phyloP scores from a whole-genome alignment of 2,113 vertebrate genomes.

The Laticauda colubrina region DNA sequence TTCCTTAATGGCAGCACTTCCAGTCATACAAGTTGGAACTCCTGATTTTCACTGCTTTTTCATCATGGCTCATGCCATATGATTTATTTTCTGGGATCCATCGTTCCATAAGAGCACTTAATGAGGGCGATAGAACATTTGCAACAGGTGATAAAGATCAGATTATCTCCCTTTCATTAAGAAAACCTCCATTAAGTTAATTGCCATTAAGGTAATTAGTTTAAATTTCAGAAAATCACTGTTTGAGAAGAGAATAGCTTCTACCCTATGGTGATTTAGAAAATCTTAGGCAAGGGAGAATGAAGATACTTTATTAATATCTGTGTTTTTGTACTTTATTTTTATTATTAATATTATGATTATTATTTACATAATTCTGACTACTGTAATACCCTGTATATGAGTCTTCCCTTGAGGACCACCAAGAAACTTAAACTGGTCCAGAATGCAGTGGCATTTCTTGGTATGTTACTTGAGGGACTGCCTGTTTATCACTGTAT shows the following conservation, averaged over 20 bases:
- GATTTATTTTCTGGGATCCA: background rate
- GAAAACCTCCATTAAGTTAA: background rate
- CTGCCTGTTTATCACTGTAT: background rate
- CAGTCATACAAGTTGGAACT: background rate
- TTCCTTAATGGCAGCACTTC: background rate
- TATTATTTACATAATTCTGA: background rate
- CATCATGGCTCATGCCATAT: background rate
- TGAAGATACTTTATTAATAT: background rate
- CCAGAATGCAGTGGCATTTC: background rate
- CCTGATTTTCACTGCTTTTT: background rate
- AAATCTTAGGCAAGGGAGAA: background rate
- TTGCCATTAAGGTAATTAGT: background rate
- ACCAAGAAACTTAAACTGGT: background rate
- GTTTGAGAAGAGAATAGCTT: background rate
- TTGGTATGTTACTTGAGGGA: background rate
- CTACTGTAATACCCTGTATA: background rate
- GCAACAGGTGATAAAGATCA: background rate
- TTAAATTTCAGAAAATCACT: background rate
- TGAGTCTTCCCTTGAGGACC: background rate
- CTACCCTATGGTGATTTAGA: background rate
- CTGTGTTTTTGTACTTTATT: background rate
- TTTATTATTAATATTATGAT: background rate
- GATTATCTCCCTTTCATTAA: background rate
- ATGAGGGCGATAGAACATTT: background rate
- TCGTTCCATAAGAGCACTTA: background rate